Evolutionary conservation across 2,113 vertebrate species (phyloP).

Genomic region (Pteruthius melanotis): DNA sequence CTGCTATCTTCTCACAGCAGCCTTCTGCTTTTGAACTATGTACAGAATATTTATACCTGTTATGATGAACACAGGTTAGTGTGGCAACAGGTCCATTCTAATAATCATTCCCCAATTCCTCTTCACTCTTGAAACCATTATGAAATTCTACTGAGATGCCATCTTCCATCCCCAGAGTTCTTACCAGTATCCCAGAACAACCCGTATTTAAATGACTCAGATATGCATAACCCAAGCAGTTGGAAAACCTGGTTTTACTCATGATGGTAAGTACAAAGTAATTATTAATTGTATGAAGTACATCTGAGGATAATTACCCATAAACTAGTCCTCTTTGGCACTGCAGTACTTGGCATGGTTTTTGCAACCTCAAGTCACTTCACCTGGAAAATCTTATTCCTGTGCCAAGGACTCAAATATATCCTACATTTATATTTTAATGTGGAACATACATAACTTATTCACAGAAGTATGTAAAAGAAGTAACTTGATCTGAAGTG

Average conservation of each 20-base stretch:
- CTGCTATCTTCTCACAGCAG: not conserved
- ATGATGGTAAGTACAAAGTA: not conserved
- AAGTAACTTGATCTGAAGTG: not conserved
- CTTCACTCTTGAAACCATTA: not conserved
- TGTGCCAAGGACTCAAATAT: not conserved
- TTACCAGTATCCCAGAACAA: not conserved
- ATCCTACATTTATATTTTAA: slow-evolving; percentile 11
- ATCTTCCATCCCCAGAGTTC: not conserved
- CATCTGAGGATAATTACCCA: not conserved
- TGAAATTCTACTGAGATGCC: not conserved
- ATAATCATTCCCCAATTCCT: not conserved
- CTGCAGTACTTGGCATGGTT: not conserved
- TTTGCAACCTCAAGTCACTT: not conserved
- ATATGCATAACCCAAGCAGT: not conserved
- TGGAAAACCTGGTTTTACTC: not conserved
- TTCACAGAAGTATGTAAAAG: not conserved
- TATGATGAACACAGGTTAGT: not conserved
- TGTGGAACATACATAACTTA: not conserved
- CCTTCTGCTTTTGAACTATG: not conserved
- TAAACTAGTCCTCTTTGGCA: not conserved
- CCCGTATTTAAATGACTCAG: not conserved
- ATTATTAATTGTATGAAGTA: not conserved
- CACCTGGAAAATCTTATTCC: slow-evolving; percentile 3
- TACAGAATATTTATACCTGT: not conserved
- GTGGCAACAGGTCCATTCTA: not conserved